Evolutionary conservation across 2,797 vertebrate genomes (phyloP), one percentile per base, ranked within the genome.

Genomic region (Intellagama lesueurii): DNA sequence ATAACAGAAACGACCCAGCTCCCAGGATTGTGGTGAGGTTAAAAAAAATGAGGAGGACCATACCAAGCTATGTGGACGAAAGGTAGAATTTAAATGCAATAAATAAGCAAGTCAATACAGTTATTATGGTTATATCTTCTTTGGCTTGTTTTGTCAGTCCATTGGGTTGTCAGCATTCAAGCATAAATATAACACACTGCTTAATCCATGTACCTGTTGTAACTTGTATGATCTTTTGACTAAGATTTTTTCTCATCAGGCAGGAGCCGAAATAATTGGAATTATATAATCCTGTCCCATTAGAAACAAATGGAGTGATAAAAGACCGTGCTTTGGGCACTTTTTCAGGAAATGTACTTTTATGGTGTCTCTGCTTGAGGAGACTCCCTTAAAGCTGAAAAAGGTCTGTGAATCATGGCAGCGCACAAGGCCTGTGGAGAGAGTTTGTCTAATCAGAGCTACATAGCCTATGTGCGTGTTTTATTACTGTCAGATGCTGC

Each of bases 331-430:
- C 76, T 12, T 77, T 69, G 86, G 22, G 22, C 60, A 68, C 77
- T 44, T 24, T 19, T 44, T 52, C 80, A 47, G 22, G 88, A 17
- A 85, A 17, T 70, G 90, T 89, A 28, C 73, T 52, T 73, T 73
- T 3, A 49, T 22, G 93, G 47, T 64, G 60, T 1, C 26, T 12
- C 12, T 70, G 11, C 56, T 89, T 84, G n/a, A 24, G 60, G 85
- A 89, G 91, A n/a, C 72, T 83, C 0, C 5, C 85, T 94, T 94
- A 8, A 66, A 86, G 76, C 32, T 47, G 91, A 81, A 90, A 16
- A 77, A 83, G 91, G 89, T n/a, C 82, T 95, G 92, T 92, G 89
- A 91, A 94, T 88, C 90, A 81, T 93, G 91, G 94, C 90, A 72
- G 80, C 52, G 91, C 92, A 94, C 92, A 91, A 88, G 75, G 81